Evolutionary conservation across 2,888 invertebrate genomes (phyloP).

Genomic region (Pollenia angustigena): DNA sequence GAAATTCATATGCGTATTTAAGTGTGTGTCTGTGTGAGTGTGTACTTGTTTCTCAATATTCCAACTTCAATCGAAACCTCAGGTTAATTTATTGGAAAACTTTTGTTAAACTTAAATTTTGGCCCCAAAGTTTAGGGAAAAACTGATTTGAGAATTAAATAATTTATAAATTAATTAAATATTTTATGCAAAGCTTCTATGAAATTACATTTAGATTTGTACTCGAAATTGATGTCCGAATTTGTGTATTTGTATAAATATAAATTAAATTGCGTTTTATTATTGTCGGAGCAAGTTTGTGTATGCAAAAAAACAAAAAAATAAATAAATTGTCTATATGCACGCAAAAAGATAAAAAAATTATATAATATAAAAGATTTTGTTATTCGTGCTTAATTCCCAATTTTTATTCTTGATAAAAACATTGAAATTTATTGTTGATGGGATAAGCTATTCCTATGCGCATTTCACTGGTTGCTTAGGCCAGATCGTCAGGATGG

Average conservation of each 20-base stretch:
- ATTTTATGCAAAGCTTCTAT: not conserved
- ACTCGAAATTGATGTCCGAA: not conserved
- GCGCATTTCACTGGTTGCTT: no score
- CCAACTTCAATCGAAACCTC: not conserved
- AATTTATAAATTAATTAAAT: slow-evolving; percentile 41
- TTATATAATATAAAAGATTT: no score
- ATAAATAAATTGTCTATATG: no score
- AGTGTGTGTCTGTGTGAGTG: not conserved
- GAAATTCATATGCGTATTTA: not conserved
- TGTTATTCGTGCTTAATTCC: no score
- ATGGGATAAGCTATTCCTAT: no score
- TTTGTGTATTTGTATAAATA: not conserved
- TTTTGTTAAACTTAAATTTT: slow-evolving; percentile 7
- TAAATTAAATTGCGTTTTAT: slow-evolving; percentile 1
- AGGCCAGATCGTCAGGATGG: no score
- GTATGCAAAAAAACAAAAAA: no score
- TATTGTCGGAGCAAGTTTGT: not conserved
- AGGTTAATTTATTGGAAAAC: slow-evolving; percentile 8
- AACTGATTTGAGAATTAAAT: slow-evolving; percentile 10
- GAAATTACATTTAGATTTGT: slow-evolving; percentile 14
- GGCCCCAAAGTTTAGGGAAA: not conserved
- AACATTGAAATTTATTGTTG: no score
- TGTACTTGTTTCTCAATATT: not conserved
- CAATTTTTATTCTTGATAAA: no score
- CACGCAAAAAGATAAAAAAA: no score